These are phyloP conservation scores for Danio albolineatus DNA, from an alignment of 2,797 vertebrate genomes.

Conservation along the genomic window DNA sequence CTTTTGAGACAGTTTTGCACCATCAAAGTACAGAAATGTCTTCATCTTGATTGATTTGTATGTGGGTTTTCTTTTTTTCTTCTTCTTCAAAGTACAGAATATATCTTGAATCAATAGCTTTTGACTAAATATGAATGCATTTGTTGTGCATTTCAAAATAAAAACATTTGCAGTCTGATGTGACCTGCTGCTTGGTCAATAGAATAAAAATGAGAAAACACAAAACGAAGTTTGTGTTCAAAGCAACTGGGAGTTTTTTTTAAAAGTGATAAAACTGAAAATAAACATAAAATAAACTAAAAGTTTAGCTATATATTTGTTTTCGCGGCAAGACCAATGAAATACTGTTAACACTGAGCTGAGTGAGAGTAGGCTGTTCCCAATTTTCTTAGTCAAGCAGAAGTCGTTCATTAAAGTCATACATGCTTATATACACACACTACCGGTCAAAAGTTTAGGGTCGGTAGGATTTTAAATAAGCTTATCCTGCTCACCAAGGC, in stretches of 20 bases:
- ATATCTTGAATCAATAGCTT: conserved; percentile 1
- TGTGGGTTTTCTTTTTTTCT: background rate
- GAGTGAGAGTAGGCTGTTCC: no score
- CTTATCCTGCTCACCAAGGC: no score
- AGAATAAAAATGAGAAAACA: background rate
- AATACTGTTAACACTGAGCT: background rate
- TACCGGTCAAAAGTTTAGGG: no score
- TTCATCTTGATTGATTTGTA: conserved; percentile 11
- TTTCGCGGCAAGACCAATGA: background rate
- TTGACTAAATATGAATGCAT: background rate
- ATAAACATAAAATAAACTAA: no score
- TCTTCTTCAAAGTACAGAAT: background rate
- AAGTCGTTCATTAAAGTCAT: no score
- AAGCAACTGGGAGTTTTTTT: background rate
- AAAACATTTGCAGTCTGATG: background rate
- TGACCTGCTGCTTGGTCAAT: background rate
- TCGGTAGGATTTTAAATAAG: no score
- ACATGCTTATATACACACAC: no score
- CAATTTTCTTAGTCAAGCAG: no score
- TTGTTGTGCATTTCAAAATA: background rate
- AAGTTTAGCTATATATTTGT: no score
- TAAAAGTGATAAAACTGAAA: no score
- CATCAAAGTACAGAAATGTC: conserved; percentile 39
- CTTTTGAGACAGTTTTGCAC: conserved; percentile 26
- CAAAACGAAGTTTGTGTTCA: background rate